Evolutionary conservation across 2,797 vertebrate species (phyloP), one percentile per base, ranked within the genome.

Genomic region (Myripristis jacobus): DNA sequence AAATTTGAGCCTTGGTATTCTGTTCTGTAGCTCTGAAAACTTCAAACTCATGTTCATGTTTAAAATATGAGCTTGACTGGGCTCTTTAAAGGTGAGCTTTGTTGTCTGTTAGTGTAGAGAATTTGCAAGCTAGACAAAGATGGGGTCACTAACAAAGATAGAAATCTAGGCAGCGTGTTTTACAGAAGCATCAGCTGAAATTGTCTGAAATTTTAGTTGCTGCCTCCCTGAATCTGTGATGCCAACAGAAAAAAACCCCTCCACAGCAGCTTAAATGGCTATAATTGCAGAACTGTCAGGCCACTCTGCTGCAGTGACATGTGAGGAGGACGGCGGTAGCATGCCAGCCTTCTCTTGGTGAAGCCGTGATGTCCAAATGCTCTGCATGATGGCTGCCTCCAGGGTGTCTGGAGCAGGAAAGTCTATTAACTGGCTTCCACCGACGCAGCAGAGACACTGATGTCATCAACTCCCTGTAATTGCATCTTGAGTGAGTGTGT

Each of bases 361-460:
- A 65, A 75, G 60, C 41, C 27, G 38, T 73, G 64, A 73, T 81
- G 70, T 63, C 54, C 50, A 52, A 67, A 52, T 4, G 51, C 12
- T 44, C 24, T 1, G 24, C 54, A 46, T 44, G 67, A 82, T 24
- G 61, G 27, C 72, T 38, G 44, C 75, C 41, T 77, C 57, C 70
- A 50, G 48, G 69, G 57, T 84, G 82, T 85, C 80, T 80, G 69
- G 83, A 83, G 85, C 73, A 85, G 80, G 55, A 78, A 89, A 89
- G 79, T 84, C 84, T 84, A 90, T 91, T 89, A 90, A 80, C 70
- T 19, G 73, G 70, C 77, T 87, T 86, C 72, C 59, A 80, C 75
- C 31, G 53, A 84, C 57, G 25, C 80, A 85, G 80, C 79, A 80
- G 66, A 61, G 65, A 89, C 81, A 77, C 72, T 67, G 73, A 88